These are phyloP conservation scores for Lonchura striata DNA, from an alignment of 2,113 vertebrate species.

Conservation along the genomic window DNA sequence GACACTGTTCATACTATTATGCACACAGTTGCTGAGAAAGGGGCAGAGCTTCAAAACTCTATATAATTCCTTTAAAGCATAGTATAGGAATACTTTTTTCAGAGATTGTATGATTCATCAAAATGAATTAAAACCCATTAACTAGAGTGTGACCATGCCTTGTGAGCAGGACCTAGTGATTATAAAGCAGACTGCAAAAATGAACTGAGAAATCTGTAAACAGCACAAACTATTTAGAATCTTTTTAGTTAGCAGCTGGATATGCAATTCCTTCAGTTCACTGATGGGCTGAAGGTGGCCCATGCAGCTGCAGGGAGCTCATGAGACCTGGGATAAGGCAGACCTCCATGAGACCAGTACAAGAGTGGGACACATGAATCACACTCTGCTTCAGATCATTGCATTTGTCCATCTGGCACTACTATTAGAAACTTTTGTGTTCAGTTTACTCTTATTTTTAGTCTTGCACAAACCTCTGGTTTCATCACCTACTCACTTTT, in stretches of 20 bases:
- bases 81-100: neutral
- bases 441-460: neutral
- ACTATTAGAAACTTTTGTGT: neutral
- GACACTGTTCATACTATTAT: neutral
- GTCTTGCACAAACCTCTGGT: neutral
- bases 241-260: neutral
- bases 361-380: neutral
- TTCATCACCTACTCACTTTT: neutral
- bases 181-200: neutral
- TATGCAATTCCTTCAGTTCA: neutral
- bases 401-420: neutral
- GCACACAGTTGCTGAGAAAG: neutral
- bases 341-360: neutral
- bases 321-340: neutral
- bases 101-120: neutral
- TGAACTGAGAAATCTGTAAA: neutral
- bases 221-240: neutral
- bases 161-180: accelerated
- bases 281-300: neutral
- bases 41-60: neutral
- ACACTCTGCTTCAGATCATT: neutral
- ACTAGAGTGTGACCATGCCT: neutral
- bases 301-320: neutral
- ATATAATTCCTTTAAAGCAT: neutral
- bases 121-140: neutral